Evolutionary conservation across 2,113 vertebrate genomes (phyloP).

Genomic region (Pollachius pollachius): DNA sequence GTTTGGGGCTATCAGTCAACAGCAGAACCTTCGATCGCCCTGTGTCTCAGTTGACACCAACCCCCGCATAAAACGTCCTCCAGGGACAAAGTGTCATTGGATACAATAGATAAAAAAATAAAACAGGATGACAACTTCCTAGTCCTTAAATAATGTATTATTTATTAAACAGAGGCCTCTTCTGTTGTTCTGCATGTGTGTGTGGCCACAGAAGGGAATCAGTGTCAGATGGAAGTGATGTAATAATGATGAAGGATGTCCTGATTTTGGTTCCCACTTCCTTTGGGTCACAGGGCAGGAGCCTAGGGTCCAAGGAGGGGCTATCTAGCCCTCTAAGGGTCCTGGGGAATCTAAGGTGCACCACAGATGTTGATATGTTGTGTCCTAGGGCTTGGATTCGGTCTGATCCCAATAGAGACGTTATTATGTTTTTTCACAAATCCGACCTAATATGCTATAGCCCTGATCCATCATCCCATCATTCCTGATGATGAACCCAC

Average conservation of each 20-base stretch:
- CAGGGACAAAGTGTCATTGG: neutral
- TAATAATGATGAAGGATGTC: slow-evolving; percentile 1
- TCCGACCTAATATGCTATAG: slow-evolving; percentile 31
- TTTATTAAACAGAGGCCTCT: slow-evolving; percentile 48
- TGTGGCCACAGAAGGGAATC: slow-evolving; percentile 36
- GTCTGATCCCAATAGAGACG: slow-evolving; percentile 40
- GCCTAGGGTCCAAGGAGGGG: neutral
- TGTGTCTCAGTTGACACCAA: slow-evolving; percentile 13
- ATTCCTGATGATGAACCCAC: slow-evolving; percentile 29
- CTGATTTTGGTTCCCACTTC: slow-evolving; percentile 20
- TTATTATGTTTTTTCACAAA: slow-evolving; percentile 53
- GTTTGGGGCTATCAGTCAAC: slow-evolving; percentile 34
- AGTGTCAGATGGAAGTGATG: slow-evolving; percentile 30
- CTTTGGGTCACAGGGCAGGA: slow-evolving; percentile 24
- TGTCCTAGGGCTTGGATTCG: slow-evolving; percentile 50
- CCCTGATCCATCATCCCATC: slow-evolving; percentile 35
- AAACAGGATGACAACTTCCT: slow-evolving; percentile 10
- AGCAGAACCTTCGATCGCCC: slow-evolving; percentile 42
- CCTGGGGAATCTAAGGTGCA: slow-evolving; percentile 14
- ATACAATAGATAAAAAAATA: slow-evolving; percentile 28
- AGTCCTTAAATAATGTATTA: slow-evolving; percentile 54
- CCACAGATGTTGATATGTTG: slow-evolving; percentile 34
- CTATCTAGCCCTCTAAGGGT: too few species aligned
- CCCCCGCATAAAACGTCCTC: slow-evolving; percentile 40
- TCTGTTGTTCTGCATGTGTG: slow-evolving; percentile 19